These are phyloP conservation scores for Lasioglossum lativentre DNA, from an alignment of 2,888 invertebrate genomes.

Conservation along the genomic window DNA sequence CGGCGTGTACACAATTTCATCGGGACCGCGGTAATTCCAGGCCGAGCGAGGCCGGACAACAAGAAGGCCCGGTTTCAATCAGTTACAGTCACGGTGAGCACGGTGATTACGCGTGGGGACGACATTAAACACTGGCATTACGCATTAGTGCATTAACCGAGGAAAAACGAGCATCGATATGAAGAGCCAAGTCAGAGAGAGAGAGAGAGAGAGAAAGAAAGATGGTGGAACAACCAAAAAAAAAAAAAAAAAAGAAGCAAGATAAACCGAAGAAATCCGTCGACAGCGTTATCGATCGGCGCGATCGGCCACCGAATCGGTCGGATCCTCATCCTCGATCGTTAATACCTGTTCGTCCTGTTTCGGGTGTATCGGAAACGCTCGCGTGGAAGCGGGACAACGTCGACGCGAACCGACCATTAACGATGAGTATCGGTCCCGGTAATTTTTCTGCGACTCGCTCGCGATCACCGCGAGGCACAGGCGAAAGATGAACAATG, in stretches of 20 bases:
- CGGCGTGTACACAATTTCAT: constrained; percentile 4
- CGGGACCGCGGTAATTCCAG: constrained; percentile 21
- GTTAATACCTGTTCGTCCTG: constrained; percentile 40
- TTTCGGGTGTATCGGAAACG: constrained; percentile 12
- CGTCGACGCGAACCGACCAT: constrained; percentile 45
- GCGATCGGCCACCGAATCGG: constrained; percentile 53
- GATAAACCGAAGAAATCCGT: constrained; percentile 18
- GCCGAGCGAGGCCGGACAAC: not conserved
- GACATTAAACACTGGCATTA: constrained; percentile 57
- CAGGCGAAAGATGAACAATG: constrained; percentile 62
- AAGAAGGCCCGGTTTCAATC: constrained; percentile 41
- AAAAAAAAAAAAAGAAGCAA: not conserved
- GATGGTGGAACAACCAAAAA: not conserved
- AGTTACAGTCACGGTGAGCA: constrained; percentile 48
- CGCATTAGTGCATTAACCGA: constrained; percentile 53
- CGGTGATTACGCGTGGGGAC: constrained; percentile 42
- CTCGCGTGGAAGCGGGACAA: constrained; percentile 20
- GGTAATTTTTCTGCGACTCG: constrained; percentile 16
- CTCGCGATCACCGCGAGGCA: constrained; percentile 32
- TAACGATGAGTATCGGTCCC: constrained; percentile 52
- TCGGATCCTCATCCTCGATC: constrained; percentile 26
- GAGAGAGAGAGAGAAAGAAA: not conserved
- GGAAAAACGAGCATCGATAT: not conserved
- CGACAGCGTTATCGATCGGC: constrained; percentile 42
- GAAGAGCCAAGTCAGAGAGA: not conserved